Evolutionary conservation across 2,888 invertebrate genomes (phyloP).

Genomic region (Capitulum mitella): DNA sequence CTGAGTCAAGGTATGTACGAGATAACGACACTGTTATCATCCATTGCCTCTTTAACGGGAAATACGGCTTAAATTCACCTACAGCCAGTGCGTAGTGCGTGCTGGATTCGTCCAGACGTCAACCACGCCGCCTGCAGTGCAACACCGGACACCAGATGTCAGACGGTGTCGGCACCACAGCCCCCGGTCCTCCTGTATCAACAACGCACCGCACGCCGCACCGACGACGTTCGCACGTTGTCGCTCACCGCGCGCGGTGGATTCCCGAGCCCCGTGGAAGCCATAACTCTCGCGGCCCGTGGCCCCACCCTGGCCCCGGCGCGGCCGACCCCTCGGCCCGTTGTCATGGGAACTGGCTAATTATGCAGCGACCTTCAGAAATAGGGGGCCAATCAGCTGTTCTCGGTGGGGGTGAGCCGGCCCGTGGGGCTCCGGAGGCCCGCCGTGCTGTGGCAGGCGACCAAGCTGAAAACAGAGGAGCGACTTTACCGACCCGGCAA

Average conservation of each 20-base stretch:
- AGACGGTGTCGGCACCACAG: not conserved
- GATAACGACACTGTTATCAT: too few species aligned
- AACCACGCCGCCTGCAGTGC: too few species aligned
- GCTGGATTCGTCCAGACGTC: too few species aligned
- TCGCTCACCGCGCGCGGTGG: not conserved
- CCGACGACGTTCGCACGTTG: not conserved
- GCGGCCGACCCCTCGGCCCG: slow-evolving; percentile 15
- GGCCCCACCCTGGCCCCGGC: slow-evolving; percentile 13
- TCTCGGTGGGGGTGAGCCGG: not conserved
- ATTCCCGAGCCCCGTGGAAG: slow-evolving; percentile 13
- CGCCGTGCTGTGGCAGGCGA: not conserved
- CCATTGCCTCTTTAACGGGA: too few species aligned
- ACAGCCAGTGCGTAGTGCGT: too few species aligned
- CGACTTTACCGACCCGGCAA: not conserved
- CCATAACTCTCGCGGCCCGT: slow-evolving; percentile 13
- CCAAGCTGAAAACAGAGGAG: not conserved
- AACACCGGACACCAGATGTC: not conserved
- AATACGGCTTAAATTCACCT: too few species aligned
- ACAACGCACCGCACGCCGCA: not conserved
- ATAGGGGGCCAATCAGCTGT: slow-evolving; percentile 21
- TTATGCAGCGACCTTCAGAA: slow-evolving; percentile 24
- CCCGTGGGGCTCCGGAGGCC: not conserved
- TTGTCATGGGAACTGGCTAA: slow-evolving; percentile 22
- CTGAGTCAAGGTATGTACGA: too few species aligned
- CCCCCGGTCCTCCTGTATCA: not conserved